Evolutionary conservation across 2,113 vertebrate species (phyloP), one percentile per base, ranked within the genome.

Genomic region (Crotalus viridis): DNA sequence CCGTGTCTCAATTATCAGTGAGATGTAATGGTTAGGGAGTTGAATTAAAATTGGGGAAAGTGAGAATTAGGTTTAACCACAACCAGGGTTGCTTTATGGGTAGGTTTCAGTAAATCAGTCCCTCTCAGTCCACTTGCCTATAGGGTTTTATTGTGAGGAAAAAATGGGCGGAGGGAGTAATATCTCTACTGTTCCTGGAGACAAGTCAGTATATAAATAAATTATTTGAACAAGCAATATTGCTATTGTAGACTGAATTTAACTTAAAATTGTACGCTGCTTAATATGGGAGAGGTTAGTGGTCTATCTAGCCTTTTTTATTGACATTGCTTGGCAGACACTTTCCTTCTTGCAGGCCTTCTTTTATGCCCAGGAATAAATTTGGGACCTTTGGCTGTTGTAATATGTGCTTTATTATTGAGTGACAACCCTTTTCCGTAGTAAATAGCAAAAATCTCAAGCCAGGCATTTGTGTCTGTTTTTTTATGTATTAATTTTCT

Each of bases 241-340:
- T 87, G 64, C 88, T 92, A 94, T 86, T 69, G n/a, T 0, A 0
- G 33, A 39, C 74, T 9, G 33, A 81, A 81, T 19, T 39, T 43
- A 81, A 43, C 69, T 81, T 81, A 81, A 81, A 81, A 81, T 43
- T 81, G 33, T 33, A 81, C 43, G 74, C 33, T 43, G 74, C 17
- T 43, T 81, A 43, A 81, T 43, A 43, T 39, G 33, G 69, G 33
- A 8, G 33, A 81, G 15, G 69, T 81, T 39, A 81, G 2, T 81
- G 69, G 17, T 81, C 69, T 33, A 33, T 33, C 69, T 43, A 74
- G n/a, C 33, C n/a, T 39, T 81, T 81, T 81, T 81, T n/a, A 28
- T n/a, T 43, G 64, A 81, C 33, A 81, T 43, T 81, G 74, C 39
- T 81, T 43, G 33, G 17, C 33, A 81, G 33, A 21, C 33, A 81